Percentiles rank a stretch among this genome's conserved stretches.
These are phyloP conservation scores for Erythrocebus patas DNA, from an alignment of 2,113 vertebrate species.

Conservation along the genomic window DNA sequence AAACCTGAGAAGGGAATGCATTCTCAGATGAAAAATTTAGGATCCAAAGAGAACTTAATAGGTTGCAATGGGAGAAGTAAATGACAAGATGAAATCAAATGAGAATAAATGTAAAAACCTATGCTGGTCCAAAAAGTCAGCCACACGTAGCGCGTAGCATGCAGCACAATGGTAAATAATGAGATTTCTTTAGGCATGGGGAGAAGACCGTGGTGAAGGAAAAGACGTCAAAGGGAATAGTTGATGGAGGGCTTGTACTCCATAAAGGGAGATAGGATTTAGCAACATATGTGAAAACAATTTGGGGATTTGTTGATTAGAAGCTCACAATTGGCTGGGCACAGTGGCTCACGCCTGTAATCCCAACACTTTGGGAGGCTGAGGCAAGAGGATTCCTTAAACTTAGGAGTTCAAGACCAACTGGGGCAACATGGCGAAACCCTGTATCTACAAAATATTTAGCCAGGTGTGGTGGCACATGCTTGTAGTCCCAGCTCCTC, in stretches of 20 bases:
- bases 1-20: slow-evolving; percentile 19
- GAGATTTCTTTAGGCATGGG: neutral
- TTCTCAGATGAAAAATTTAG: slow-evolving; percentile 27
- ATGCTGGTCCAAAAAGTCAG: neutral
- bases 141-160: neutral
- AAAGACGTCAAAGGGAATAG: neutral
- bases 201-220: neutral
- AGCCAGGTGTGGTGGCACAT: too few relatives aligned
- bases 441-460: too few relatives aligned
- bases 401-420: too few relatives aligned
- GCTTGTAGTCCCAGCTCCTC: too few relatives aligned
- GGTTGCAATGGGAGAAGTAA: slow-evolving; percentile 3
- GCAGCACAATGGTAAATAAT: neutral
- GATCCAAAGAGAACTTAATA: slow-evolving; percentile 24
- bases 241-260: neutral
- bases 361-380: too few relatives aligned
- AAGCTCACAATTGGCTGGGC: neutral
- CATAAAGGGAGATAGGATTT: neutral
- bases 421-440: too few relatives aligned
- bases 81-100: neutral
- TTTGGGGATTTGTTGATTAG: slow-evolving; percentile 37
- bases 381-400: too few relatives aligned
- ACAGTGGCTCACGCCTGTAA: too few relatives aligned
- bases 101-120: slow-evolving; percentile 8
- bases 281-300: slow-evolving; percentile 10